Conservation (phyloP, 2,113 vertebrate species). For the Centropus unirufus region DNA sequence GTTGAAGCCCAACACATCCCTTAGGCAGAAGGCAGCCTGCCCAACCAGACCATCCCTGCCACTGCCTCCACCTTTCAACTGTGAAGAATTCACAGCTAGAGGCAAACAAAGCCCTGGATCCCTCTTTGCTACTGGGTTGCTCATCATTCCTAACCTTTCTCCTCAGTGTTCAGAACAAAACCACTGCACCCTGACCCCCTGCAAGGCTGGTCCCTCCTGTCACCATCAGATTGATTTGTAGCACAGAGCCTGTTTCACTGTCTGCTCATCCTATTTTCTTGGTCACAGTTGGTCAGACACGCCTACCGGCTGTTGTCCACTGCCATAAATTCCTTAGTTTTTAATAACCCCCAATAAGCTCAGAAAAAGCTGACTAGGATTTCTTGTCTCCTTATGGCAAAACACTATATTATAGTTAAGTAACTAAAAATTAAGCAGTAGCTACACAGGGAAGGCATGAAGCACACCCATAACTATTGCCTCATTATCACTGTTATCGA, state of each 20-base stretch:
- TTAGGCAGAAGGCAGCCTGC: not conserved
- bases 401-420: not conserved
- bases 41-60: not conserved
- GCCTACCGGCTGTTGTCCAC: not conserved
- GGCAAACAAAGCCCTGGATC: not conserved
- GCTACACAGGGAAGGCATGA: not conserved
- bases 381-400: not conserved
- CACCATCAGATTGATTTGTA: not conserved
- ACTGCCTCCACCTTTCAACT: not conserved
- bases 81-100: not conserved
- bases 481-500: not conserved
- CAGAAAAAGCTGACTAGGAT: not conserved
- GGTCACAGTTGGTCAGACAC: conserved; percentile 47
- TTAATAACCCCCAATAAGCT: not conserved
- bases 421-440: not conserved
- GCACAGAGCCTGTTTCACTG: not conserved
- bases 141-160: not conserved
- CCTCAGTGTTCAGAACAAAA: not conserved
- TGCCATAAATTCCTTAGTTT: not conserved
- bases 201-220: not conserved
- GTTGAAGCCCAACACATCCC: accelerated
- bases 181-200: not conserved
- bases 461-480: not conserved
- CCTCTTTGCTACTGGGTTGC: not conserved
- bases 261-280: conserved; percentile 19